These are phyloP conservation scores for Eupeodes luniger DNA, from an alignment of 2,888 invertebrate genomes.

Conservation along the genomic window DNA sequence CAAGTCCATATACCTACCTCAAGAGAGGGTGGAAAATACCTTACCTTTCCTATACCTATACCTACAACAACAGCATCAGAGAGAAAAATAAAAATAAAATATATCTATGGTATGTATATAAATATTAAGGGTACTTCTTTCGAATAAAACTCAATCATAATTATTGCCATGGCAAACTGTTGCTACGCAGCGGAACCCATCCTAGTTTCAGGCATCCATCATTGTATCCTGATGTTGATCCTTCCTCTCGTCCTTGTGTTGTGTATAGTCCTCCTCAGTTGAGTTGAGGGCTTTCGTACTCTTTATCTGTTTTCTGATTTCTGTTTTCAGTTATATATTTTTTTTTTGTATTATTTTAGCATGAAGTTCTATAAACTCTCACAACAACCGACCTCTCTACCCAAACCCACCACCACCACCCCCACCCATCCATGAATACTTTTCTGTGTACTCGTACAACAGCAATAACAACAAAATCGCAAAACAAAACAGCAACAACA, in stretches of 20 bases:
- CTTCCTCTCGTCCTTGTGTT: slow-evolving; percentile 39
- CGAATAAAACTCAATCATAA: slow-evolving; percentile 77
- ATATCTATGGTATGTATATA: slow-evolving; percentile 4
- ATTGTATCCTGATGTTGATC: slow-evolving; percentile 69
- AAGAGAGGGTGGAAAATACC: not conserved
- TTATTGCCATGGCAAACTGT: slow-evolving; percentile 78
- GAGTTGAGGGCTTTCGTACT: slow-evolving; percentile 46
- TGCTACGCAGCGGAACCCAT: slow-evolving; percentile 76
- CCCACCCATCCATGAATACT: slow-evolving; percentile 62
- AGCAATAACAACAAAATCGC: slow-evolving; percentile 17
- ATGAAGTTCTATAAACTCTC: slow-evolving; percentile 65
- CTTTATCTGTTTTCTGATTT: slow-evolving; percentile 57
- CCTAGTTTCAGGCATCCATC: slow-evolving; percentile 63
- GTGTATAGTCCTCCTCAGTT: slow-evolving; percentile 19
- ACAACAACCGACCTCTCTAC: slow-evolving; percentile 26
- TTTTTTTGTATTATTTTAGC: slow-evolving; percentile 44
- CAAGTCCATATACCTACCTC: not conserved
- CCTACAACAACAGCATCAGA: not conserved
- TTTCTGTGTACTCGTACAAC: slow-evolving; percentile 29
- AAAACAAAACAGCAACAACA: slow-evolving; percentile 27
- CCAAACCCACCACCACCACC: not conserved
- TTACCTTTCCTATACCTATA: too few species aligned
- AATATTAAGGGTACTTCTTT: slow-evolving; percentile 69
- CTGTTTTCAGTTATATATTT: slow-evolving; percentile 41
- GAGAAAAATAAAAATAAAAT: slow-evolving; percentile 25